These are phyloP conservation scores for Phortica variegata DNA, from an alignment of 1,140 invertebrate genomes.

Conservation along the genomic window DNA sequence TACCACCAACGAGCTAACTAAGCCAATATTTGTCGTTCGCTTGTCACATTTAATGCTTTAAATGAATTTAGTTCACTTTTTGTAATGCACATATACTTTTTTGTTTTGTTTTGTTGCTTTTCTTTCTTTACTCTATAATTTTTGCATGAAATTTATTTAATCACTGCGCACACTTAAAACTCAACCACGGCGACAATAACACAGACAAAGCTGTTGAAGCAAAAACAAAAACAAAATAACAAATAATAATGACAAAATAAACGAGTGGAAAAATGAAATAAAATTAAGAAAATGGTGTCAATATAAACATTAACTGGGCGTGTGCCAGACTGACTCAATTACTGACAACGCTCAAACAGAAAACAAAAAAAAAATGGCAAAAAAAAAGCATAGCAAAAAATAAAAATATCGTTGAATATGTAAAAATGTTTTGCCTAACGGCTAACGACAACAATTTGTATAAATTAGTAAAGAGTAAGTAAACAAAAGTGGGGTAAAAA, in stretches of 20 bases:
- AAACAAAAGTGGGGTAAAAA: too few relatives aligned
- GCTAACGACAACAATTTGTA: too few relatives aligned
- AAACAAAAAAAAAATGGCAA: too few relatives aligned
- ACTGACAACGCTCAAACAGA: too few relatives aligned
- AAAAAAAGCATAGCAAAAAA: too few relatives aligned
- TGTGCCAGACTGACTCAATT: conserved; percentile 12
- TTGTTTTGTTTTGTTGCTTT: conserved; percentile 10
- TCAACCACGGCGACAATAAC: neutral
- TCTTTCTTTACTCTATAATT: conserved; percentile 9
- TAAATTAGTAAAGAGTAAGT: too few relatives aligned
- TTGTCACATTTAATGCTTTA: conserved; percentile 54
- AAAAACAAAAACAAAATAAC: conserved; percentile 42
- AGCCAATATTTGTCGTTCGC: conserved; percentile 13
- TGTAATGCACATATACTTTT: conserved; percentile 7
- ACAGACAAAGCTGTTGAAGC: conserved; percentile 10
- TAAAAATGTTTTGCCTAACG: too few relatives aligned
- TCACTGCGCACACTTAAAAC: conserved; percentile 38
- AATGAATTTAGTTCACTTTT: conserved; percentile 44
- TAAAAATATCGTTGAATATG: too few relatives aligned
- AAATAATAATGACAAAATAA: conserved; percentile 45
- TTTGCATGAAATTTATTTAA: conserved; percentile 54
- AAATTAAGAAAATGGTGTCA: conserved; percentile 27
- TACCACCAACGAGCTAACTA: too few relatives aligned
- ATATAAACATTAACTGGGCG: conserved; percentile 52
- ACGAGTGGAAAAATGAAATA: neutral